Evolutionary conservation across 2,888 invertebrate genomes (phyloP).

Genomic region (Lymantria dispar): DNA sequence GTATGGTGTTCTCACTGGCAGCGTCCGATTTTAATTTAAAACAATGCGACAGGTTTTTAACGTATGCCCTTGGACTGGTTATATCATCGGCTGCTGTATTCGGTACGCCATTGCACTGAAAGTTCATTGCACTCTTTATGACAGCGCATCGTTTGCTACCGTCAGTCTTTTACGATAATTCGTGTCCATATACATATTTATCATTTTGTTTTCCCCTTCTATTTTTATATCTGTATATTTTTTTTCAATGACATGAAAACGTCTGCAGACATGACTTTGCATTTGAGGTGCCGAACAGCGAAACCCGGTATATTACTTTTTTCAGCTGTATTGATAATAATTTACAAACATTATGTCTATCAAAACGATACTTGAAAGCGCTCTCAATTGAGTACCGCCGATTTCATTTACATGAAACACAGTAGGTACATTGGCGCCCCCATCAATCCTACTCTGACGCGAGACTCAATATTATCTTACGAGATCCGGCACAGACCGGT

Average conservation of each 20-base stretch:
- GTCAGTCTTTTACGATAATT: conserved; percentile 11
- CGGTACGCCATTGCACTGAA: conserved; percentile 48
- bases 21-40: conserved; percentile 44
- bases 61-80: conserved; percentile 59
- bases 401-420: conserved; percentile 32
- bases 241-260: conserved; percentile 62
- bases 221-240: conserved; percentile 47
- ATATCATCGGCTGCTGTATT: conserved; percentile 53
- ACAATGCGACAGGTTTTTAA: conserved; percentile 51
- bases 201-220: conserved; percentile 11
- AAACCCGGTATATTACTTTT: conserved; percentile 40
- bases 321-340: conserved; percentile 36
- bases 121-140: conserved; percentile 59
- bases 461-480: conserved; percentile 42
- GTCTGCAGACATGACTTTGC: conserved; percentile 46
- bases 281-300: conserved; percentile 32
- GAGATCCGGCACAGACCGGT: conserved; percentile 51
- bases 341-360: conserved; percentile 17
- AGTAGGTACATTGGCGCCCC: conserved; percentile 50
- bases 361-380: conserved; percentile 17
- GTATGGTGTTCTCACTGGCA: conserved; percentile 10
- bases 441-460: conserved; percentile 46
- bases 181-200: neutral
- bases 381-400: conserved; percentile 44
- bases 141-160: conserved; percentile 13